Conservation (phyloP, 2,113 vertebrate genomes). For the pig (Sus scrofa) region DNA sequence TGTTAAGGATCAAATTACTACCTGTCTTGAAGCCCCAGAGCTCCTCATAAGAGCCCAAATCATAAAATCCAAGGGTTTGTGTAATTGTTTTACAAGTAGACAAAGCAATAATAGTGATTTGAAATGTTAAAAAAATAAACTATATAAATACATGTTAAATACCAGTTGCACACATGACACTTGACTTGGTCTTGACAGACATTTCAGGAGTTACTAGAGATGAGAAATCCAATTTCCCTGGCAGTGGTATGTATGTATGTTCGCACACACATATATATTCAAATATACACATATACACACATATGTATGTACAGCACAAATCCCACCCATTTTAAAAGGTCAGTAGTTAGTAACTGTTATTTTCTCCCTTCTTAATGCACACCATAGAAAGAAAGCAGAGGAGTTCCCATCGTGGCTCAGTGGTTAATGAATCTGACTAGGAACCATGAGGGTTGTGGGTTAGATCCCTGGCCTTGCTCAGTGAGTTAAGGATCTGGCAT, state of each 20-base stretch:
- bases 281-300: neutral
- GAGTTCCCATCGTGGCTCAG: no score
- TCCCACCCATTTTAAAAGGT: constrained; percentile 7
- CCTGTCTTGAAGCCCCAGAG: neutral
- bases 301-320: neutral
- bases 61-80: neutral
- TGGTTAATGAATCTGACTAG: no score
- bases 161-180: neutral
- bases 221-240: neutral
- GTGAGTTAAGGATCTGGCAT: no score
- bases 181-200: neutral
- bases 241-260: neutral
- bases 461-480: no score
- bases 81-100: neutral
- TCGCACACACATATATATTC: neutral
- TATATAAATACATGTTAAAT: neutral
- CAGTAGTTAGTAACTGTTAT: neutral
- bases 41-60: neutral
- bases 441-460: no score
- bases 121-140: constrained; percentile 34
- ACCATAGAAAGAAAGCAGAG: neutral
- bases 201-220: neutral
- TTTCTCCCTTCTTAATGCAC: neutral
- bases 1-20: neutral
- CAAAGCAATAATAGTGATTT: neutral